These are phyloP conservation scores for Microplitis demolitor DNA, from an alignment of 1,140 invertebrate genomes.

Conservation along the genomic window DNA sequence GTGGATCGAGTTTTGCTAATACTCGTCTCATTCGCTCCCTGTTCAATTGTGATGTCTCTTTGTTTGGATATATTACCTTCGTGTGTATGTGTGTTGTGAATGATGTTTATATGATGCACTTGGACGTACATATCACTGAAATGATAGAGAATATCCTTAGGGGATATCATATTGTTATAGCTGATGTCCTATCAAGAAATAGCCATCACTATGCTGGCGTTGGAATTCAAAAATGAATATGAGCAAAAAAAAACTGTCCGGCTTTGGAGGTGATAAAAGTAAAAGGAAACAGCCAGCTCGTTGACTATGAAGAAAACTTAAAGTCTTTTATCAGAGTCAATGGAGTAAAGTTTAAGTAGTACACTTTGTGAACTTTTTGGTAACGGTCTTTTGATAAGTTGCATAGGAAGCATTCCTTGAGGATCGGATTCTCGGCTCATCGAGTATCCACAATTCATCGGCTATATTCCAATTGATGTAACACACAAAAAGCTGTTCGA, in stretches of 20 bases:
- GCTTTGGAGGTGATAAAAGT: too few relatives aligned
- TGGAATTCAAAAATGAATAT: too few relatives aligned
- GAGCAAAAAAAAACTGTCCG: too few relatives aligned
- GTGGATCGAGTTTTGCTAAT: constrained; percentile 15
- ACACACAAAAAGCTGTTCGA: neutral
- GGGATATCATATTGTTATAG: neutral
- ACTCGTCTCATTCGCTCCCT: neutral
- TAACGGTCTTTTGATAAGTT: too few relatives aligned
- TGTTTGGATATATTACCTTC: neutral
- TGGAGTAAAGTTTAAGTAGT: too few relatives aligned
- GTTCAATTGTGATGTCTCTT: neutral
- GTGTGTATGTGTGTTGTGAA: neutral
- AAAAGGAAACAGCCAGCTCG: too few relatives aligned
- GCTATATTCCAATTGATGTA: neutral
- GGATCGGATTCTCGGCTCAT: neutral
- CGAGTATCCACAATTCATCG: constrained; percentile 10
- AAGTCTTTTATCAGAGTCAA: too few relatives aligned
- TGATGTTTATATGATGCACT: neutral
- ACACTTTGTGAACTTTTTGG: too few relatives aligned
- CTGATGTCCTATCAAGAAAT: neutral
- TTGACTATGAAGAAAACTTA: too few relatives aligned
- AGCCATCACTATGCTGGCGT: too few relatives aligned
- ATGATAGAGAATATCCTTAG: neutral
- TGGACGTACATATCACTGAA: neutral
- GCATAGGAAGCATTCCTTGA: constrained; percentile 5